Conservation (phyloP, 2,797 vertebrate species). For the Spinus olivaceus region DNA sequence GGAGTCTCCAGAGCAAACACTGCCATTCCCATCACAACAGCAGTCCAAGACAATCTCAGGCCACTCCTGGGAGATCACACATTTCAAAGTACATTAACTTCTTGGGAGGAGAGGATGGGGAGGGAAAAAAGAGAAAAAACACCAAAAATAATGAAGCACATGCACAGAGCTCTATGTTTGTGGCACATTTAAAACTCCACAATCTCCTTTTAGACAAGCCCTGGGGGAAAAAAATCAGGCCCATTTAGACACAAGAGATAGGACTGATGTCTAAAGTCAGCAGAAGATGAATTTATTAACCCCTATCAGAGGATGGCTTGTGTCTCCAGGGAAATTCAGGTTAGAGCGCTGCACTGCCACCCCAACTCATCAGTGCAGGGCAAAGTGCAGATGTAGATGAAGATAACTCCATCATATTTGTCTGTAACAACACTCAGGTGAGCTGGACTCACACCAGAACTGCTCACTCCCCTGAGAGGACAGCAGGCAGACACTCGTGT, state of each 20-base stretch:
- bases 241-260: background rate
- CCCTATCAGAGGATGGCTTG: background rate
- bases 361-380: background rate
- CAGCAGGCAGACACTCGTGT: background rate
- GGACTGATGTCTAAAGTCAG: background rate
- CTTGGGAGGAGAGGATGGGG: background rate
- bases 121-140: accelerated
- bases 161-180: background rate
- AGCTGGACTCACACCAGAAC: background rate
- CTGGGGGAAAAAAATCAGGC: background rate
- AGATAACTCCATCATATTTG: background rate
- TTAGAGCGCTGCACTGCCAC: background rate
- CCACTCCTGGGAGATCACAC: background rate
- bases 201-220: background rate
- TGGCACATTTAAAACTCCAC: background rate
- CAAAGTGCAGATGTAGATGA: background rate
- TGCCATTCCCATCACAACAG: background rate
- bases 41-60: background rate
- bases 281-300: background rate
- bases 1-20: background rate
- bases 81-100: background rate
- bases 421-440: background rate
- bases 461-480: background rate
- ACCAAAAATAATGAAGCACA: background rate
- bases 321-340: background rate